These are phyloP conservation scores for Aplidium turbinatum DNA, from an alignment of 23 tunicate genomes.

Conservation along the genomic window DNA sequence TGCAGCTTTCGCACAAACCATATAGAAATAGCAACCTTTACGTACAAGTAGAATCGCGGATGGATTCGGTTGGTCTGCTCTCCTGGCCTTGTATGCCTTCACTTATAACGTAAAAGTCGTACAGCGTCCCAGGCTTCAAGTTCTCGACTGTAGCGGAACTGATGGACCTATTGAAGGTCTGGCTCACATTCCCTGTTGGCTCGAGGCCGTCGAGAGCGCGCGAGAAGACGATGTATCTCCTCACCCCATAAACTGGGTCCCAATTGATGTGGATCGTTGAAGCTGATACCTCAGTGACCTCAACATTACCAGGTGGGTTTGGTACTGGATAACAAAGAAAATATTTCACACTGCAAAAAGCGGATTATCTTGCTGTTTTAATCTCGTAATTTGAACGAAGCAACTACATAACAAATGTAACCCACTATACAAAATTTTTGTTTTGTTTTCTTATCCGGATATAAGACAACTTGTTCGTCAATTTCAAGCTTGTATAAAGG, in stretches of 20 bases:
- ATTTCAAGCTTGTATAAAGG: no score
- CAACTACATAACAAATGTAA: no score
- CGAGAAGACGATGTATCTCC: constrained; percentile 11
- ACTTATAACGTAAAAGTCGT: constrained; percentile 20
- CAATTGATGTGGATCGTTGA: constrained; percentile 31
- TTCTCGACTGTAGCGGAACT: constrained; percentile 22
- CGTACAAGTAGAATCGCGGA: constrained; percentile 43
- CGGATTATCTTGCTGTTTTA: no score
- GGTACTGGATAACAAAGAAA: constrained; percentile 32
- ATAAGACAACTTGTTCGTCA: no score
- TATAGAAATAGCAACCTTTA: neutral
- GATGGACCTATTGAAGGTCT: constrained; percentile 1
- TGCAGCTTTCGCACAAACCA: no score
- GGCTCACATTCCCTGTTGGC: constrained; percentile 1
- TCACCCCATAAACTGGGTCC: constrained; percentile 22
- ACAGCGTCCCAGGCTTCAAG: constrained; percentile 22
- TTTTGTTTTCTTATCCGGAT: no score
- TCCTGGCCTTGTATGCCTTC: constrained; percentile 12
- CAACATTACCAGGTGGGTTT: constrained; percentile 19
- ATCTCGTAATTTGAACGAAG: no score
- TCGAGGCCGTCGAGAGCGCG: neutral
- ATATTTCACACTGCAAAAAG: no score
- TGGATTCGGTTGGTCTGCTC: constrained; percentile 13
- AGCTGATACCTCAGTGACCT: neutral
- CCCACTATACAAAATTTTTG: no score